Evolutionary conservation across 2,888 invertebrate species (phyloP).

Genomic region (Darwinula stevensoni): DNA sequence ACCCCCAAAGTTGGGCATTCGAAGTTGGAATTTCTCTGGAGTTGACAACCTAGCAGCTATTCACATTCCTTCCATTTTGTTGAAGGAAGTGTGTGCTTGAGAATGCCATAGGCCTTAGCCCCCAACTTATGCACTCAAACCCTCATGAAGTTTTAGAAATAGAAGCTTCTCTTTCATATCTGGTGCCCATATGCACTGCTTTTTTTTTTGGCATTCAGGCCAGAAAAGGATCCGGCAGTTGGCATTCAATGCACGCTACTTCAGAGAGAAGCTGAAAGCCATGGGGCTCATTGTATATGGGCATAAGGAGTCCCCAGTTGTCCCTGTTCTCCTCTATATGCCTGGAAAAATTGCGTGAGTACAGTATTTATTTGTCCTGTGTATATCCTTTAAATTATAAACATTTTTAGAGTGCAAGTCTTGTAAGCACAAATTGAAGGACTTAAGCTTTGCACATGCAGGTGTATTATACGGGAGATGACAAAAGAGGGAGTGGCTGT

Average conservation of each 20-base stretch:
- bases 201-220: too few species aligned
- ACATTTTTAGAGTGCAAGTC: too few species aligned
- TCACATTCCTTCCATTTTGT: too few species aligned
- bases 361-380: constrained; percentile 5
- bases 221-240: constrained; percentile 22
- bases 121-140: too few species aligned
- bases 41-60: too few species aligned
- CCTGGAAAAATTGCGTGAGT: constrained; percentile 75
- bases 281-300: constrained; percentile 79
- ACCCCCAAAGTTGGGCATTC: too few species aligned
- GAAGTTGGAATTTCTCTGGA: too few species aligned
- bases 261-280: constrained; percentile 41
- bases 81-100: too few species aligned
- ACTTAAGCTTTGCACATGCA: constrained; percentile 20
- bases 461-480: constrained; percentile 55
- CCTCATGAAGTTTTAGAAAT: too few species aligned
- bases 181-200: not conserved
- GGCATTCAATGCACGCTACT: constrained; percentile 50
- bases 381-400: not conserved
- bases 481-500: constrained; percentile 52
- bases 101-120: too few species aligned
- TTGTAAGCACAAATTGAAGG: too few species aligned
- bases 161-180: too few species aligned
- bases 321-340: constrained; percentile 76
- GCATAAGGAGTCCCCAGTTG: constrained; percentile 78